phyloP scores from a whole-genome alignment of 2,113 vertebrate species.

The Ochotona princeps region DNA sequence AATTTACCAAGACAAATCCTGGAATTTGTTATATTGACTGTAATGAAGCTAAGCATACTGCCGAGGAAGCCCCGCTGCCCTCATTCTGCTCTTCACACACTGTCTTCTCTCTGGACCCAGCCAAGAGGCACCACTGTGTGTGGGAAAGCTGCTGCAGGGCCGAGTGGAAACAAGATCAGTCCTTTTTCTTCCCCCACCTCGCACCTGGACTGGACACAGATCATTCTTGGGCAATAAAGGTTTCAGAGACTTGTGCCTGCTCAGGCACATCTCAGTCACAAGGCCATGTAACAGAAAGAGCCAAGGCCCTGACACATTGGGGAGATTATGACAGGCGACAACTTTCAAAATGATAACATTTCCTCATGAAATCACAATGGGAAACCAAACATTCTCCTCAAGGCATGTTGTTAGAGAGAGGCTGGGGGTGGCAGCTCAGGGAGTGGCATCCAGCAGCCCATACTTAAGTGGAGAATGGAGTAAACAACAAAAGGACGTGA shows the following conservation, averaged over 20 bases:
- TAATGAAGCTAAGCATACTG: background rate
- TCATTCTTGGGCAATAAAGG: background rate
- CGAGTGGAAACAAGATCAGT: background rate
- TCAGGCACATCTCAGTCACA: background rate
- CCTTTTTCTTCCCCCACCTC: background rate
- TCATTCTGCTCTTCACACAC: background rate
- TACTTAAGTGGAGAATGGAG: background rate
- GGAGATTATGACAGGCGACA: background rate
- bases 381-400: background rate
- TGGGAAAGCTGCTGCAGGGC: background rate
- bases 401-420: background rate
- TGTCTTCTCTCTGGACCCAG: background rate
- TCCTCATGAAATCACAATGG: background rate
- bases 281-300: background rate
- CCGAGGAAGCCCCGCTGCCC: background rate
- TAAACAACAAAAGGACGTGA: background rate
- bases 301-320: background rate
- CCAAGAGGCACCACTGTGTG: background rate
- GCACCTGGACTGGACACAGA: too few relatives aligned
- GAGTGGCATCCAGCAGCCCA: background rate
- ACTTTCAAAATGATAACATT: background rate
- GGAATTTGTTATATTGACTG: background rate
- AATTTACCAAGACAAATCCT: background rate
- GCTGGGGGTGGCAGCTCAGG: background rate
- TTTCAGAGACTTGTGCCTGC: background rate